A percentile compares a stretch with the other conserved stretches of the same genome.
These are phyloP conservation scores for Perognathus longimembris DNA, from an alignment of 2,113 vertebrate species.

Conservation along the genomic window DNA sequence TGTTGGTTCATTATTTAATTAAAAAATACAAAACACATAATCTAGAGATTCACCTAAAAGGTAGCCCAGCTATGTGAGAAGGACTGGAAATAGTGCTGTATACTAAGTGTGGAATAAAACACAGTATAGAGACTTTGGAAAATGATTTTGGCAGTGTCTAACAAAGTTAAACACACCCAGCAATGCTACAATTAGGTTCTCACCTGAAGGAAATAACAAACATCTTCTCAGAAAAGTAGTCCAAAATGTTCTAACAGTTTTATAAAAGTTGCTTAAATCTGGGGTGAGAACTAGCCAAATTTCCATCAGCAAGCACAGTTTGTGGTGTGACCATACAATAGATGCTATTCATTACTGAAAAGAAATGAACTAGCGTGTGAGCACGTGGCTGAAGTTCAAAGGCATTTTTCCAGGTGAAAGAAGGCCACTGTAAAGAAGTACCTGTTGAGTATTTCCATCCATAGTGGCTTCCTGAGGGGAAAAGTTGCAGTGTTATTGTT, in stretches of 20 bases:
- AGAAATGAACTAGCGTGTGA: not conserved
- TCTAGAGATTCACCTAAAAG: not conserved
- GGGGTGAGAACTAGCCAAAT: not conserved
- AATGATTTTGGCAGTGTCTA: not conserved
- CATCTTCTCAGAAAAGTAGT: not conserved
- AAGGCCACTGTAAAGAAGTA: not conserved
- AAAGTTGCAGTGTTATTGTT: not conserved
- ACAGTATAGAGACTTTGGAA: not conserved
- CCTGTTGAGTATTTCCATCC: not conserved
- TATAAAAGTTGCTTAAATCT: conserved; percentile 19
- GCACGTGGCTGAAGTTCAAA: not conserved
- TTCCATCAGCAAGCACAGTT: not conserved
- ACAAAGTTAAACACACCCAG: not conserved
- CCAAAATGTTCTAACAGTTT: not conserved
- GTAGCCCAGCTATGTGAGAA: no score
- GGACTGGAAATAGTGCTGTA: not conserved
- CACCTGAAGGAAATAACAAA: not conserved
- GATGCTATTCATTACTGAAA: not conserved
- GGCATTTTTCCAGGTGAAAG: not conserved
- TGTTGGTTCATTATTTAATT: not conserved
- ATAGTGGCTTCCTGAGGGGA: not conserved
- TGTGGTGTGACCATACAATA: not conserved
- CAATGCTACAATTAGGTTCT: not conserved
- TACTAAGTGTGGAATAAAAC: not conserved
- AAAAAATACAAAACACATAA: not conserved